phyloP scores from a whole-genome alignment of 1,140 invertebrate genomes.

The Drosophila orosa region DNA sequence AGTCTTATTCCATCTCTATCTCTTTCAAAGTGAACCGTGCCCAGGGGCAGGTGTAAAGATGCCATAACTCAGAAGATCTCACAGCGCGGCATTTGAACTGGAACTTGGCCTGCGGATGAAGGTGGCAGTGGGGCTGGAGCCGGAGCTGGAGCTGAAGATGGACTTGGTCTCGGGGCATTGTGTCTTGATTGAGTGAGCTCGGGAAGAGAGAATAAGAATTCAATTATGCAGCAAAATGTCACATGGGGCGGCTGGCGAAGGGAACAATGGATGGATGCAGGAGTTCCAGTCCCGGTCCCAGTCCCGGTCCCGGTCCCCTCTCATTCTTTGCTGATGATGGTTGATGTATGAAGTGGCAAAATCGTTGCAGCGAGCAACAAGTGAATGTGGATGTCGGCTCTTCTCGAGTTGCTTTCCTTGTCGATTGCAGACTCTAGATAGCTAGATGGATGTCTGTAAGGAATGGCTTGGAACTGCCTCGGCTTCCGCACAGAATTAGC shows the following conservation, averaged over 20 bases:
- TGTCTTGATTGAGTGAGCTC: constrained; percentile 41
- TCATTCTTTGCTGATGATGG: constrained; percentile 38
- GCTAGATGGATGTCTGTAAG: constrained; percentile 34
- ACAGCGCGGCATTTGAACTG: constrained; percentile 48
- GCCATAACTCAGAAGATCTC: constrained; percentile 70
- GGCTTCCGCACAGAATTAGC: constrained; percentile 60
- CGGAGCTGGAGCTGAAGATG: neutral
- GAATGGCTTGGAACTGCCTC: constrained; percentile 35
- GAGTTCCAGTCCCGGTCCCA: neutral
- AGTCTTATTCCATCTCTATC: constrained; percentile 32
- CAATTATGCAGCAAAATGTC: constrained; percentile 81
- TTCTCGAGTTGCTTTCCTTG: constrained; percentile 21
- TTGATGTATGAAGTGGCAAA: constrained; percentile 77
- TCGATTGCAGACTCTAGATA: constrained; percentile 11
- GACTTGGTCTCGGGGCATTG: constrained; percentile 26
- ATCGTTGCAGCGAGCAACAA: constrained; percentile 64
- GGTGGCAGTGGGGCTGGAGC: constrained; percentile 4
- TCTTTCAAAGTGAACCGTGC: constrained; percentile 44
- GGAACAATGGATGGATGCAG: constrained; percentile 25
- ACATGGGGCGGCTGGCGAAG: constrained; percentile 50
- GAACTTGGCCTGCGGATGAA: constrained; percentile 20
- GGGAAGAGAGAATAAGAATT: constrained; percentile 65
- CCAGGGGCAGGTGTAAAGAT: constrained; percentile 67
- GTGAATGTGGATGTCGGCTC: constrained; percentile 37
- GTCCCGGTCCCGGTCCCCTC: neutral